Conservation (phyloP, 2,797 vertebrate genomes). For the Molothrus aeneus region DNA sequence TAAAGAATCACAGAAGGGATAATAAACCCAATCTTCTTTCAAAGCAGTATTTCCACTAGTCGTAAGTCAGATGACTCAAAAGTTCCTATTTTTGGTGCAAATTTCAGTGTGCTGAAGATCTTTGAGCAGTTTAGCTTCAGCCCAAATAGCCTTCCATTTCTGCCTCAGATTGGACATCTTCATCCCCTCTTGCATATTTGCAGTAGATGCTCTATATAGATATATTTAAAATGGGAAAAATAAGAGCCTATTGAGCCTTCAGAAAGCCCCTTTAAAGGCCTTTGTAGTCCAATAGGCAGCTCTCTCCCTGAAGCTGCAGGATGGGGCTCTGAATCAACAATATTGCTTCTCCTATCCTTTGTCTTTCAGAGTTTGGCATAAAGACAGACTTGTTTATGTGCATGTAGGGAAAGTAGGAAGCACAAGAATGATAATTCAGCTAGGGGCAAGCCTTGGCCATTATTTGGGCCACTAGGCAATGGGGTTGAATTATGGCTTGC, state of each 20-base stretch:
- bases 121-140: background rate
- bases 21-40: background rate
- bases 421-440: slow-evolving; percentile 7
- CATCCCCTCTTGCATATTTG: background rate
- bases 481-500: background rate
- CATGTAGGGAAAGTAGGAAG: background rate
- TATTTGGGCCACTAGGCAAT: slow-evolving; percentile 34
- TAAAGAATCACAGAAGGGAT: background rate
- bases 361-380: background rate
- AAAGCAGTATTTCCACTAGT: background rate
- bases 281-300: background rate
- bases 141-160: background rate
- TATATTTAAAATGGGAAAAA: background rate
- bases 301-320: background rate
- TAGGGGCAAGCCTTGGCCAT: slow-evolving; percentile 39
- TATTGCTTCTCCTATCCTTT: background rate
- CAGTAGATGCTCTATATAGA: background rate
- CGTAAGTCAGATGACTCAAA: background rate
- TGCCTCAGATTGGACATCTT: background rate
- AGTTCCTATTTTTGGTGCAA: background rate
- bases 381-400: slow-evolving; percentile 45
- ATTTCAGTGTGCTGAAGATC: background rate
- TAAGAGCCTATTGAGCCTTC: background rate
- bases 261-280: background rate
- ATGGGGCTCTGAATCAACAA: background rate